Conservation (phyloP, 1,140 invertebrate species). For the Drosophila micromelanica region DNA sequence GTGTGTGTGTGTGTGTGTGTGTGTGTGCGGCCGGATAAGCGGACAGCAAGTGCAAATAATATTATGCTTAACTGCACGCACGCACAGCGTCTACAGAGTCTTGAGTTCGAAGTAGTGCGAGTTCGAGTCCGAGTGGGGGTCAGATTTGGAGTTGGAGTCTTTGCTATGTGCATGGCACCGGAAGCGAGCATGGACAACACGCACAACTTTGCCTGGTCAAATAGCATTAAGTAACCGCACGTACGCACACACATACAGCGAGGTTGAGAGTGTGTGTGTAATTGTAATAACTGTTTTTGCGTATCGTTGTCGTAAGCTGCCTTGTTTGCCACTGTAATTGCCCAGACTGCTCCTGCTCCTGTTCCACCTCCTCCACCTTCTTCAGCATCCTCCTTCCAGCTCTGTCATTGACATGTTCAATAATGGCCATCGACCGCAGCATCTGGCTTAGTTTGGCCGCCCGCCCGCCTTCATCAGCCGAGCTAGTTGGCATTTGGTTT, state of each 20-base stretch:
- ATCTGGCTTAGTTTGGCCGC: constrained; percentile 68
- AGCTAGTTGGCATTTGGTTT: constrained; percentile 17
- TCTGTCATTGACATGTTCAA: constrained; percentile 76
- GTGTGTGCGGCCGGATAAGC: constrained; percentile 37
- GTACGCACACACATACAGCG: constrained; percentile 38
- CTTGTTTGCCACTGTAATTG: constrained; percentile 72
- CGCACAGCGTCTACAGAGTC: constrained; percentile 27
- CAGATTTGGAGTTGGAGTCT: too few species aligned
- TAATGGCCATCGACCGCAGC: constrained; percentile 78
- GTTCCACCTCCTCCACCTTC: neutral
- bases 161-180: constrained; percentile 36
- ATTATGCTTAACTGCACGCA: constrained; percentile 72
- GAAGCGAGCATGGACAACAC: constrained; percentile 46
- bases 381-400: neutral
- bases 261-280: constrained; percentile 21
- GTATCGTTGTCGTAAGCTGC: constrained; percentile 57
- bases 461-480: neutral
- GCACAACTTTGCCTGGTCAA: constrained; percentile 65
- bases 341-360: constrained; percentile 31
- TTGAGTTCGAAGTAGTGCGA: neutral
- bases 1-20: constrained; percentile 3
- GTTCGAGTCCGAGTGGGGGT: neutral
- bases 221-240: constrained; percentile 78
- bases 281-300: constrained; percentile 73
- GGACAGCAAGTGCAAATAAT: constrained; percentile 75